These are phyloP conservation scores for Drosophila ficusphila DNA, from an alignment of 1,140 invertebrate species.

Conservation along the genomic window DNA sequence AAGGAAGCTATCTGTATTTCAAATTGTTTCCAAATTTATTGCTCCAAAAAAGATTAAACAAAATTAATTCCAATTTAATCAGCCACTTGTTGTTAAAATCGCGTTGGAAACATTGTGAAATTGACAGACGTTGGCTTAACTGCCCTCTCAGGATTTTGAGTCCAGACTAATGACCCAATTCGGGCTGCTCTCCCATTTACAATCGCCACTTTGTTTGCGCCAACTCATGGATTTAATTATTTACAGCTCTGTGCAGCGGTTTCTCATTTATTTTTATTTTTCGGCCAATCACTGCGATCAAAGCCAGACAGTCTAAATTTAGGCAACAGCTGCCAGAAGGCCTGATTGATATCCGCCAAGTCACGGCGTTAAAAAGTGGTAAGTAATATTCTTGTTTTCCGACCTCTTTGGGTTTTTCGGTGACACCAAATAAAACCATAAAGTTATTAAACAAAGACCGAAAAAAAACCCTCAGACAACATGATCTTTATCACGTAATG, in stretches of 20 bases:
- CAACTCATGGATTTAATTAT: constrained; percentile 58
- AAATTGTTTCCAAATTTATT: no score
- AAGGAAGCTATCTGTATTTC: no score
- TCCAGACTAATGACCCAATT: constrained; percentile 13
- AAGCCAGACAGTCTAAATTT: constrained; percentile 46
- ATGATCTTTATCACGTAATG: constrained; percentile 65
- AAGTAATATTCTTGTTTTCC: background rate
- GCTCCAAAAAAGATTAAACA: no score
- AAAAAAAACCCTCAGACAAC: constrained; percentile 5
- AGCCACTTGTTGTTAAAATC: background rate
- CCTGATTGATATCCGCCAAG: constrained; percentile 33
- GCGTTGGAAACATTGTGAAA: background rate
- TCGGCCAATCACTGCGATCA: constrained; percentile 60
- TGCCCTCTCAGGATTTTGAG: background rate
- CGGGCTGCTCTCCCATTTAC: background rate
- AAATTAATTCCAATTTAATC: background rate
- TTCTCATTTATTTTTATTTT: constrained; percentile 28
- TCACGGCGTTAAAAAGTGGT: constrained; percentile 28
- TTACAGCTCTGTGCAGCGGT: constrained; percentile 17
- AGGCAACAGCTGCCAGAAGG: constrained; percentile 30
- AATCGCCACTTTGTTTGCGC: constrained; percentile 35
- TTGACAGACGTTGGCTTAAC: background rate
- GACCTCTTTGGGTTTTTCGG: constrained; percentile 14
- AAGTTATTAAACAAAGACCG: background rate
- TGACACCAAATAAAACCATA: background rate